Evolutionary conservation across 2,888 invertebrate species (phyloP).

Genomic region (Horisme vitalbata): DNA sequence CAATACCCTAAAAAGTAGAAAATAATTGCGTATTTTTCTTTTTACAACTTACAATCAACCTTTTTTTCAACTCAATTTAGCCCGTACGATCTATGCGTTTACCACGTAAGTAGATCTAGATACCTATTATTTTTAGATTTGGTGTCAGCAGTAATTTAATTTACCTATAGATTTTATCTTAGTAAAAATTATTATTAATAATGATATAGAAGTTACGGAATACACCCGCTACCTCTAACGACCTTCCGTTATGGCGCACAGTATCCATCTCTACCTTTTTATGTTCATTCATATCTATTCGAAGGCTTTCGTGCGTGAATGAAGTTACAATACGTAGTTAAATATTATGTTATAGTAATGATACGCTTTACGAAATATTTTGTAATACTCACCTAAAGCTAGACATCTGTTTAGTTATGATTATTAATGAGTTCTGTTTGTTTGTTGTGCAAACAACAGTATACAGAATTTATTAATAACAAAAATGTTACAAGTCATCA

Average conservation of each 20-base stretch:
- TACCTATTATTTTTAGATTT: too few species aligned
- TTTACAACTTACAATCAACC: too few species aligned
- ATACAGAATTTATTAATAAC: too few species aligned
- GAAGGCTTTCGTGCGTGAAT: conserved; percentile 30
- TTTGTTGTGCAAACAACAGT: conserved; percentile 9
- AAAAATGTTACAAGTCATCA: too few species aligned
- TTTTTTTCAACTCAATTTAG: too few species aligned
- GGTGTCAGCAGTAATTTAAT: too few species aligned
- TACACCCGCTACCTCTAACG: conserved; percentile 28
- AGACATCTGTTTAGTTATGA: conserved; percentile 11
- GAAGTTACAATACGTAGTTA: conserved; percentile 33
- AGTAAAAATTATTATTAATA: too few species aligned
- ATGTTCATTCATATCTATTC: conserved; percentile 36
- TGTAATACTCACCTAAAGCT: conserved; percentile 9
- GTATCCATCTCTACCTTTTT: conserved; percentile 33
- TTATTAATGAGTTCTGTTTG: conserved; percentile 14
- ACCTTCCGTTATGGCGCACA: conserved; percentile 32
- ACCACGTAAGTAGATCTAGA: too few species aligned
- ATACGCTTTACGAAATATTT: conserved; percentile 29
- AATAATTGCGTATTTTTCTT: too few species aligned
- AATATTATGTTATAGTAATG: conserved; percentile 28
- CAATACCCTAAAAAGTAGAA: too few species aligned
- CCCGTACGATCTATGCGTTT: too few species aligned
- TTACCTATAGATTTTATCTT: too few species aligned
- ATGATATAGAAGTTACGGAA: conserved; percentile 22